These are phyloP conservation scores for Cephonodes hylas DNA, from an alignment of 2,888 invertebrate genomes.

Conservation along the genomic window DNA sequence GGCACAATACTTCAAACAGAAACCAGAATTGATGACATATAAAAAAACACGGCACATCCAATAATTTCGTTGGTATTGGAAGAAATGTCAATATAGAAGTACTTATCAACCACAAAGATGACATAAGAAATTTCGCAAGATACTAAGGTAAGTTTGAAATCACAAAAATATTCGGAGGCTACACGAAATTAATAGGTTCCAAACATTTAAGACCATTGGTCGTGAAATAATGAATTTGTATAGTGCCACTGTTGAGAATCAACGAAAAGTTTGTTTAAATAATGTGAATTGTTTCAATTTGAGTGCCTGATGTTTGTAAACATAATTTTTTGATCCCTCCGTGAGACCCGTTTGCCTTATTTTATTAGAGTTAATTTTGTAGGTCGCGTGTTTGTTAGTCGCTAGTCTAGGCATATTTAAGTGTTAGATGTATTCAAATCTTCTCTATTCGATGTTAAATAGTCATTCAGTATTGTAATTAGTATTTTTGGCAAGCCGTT, in stretches of 20 bases:
- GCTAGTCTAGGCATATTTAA: conserved; percentile 49
- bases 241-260: conserved; percentile 22
- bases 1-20: neutral
- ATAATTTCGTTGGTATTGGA: too few species aligned
- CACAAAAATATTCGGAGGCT: too few species aligned
- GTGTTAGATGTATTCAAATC: conserved; percentile 48
- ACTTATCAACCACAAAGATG: too few species aligned
- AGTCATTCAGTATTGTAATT: conserved; percentile 46
- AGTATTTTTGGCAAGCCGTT: conserved; percentile 16
- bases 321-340: conserved; percentile 75
- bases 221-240: too few species aligned
- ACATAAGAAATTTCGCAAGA: too few species aligned
- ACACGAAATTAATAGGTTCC: too few species aligned
- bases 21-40: neutral
- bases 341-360: conserved; percentile 75
- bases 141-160: too few species aligned
- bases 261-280: conserved; percentile 20
- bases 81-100: too few species aligned
- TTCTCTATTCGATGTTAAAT: conserved; percentile 55
- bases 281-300: conserved; percentile 65
- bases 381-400: conserved; percentile 48
- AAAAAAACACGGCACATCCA: neutral
- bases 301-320: conserved; percentile 69
- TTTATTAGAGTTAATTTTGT: conserved; percentile 65
- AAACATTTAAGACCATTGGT: too few species aligned